Base-by-base conservation (phyloP, 2,888 invertebrate genomes). In the Gymnocheta viridis region DNA sequence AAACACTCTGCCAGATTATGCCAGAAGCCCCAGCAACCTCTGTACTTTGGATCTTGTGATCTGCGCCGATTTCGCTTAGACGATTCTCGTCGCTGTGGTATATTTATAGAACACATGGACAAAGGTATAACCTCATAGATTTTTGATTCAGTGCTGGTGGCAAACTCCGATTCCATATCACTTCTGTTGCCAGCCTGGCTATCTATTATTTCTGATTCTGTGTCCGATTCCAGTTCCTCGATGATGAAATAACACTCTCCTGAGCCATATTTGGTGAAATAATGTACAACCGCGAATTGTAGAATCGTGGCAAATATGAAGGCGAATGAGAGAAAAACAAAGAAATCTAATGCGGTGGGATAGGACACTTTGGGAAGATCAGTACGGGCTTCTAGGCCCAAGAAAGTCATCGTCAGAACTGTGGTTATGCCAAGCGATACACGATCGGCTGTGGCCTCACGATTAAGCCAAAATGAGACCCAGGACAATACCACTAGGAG, bases 401-500 rank as follows among this genome's bases (percentile, higher is more conserved):
- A 92, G 88, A 96, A 96, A 0, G 96, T 96, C 96, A 97, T 96
- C 10, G 96, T 96, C 74, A 97, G 92, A 7, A 97, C 96, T 0
- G 96, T 96, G 56, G 96, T 97, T 73, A 96, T 96, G 66, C 96
- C 96, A 54, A 97, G 91, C 0, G 96, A 95, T 0, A 97, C 95
- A 83, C 97, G 93, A 90, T 96, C 97, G 0, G 96, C 96, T 0
- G 92, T 96, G 0, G 96, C 96, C 91, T 97, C 97, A 74, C 96
- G 92, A 91, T 96, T 96, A 49, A 96, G 93, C 96, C 96, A 96
- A 89, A 96, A 96, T 2, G 96, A 96, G 1, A 97, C 96, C 97
- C 97, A 97, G 0, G 96, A 96, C 4, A 97, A 93, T n/a, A 96
- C 95, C 3, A 96, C 96, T 17, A 97, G 93, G 62, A 97, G 93